These are phyloP conservation scores for Halictus rubicundus DNA, from an alignment of 1,140 invertebrate genomes.

Conservation along the genomic window DNA sequence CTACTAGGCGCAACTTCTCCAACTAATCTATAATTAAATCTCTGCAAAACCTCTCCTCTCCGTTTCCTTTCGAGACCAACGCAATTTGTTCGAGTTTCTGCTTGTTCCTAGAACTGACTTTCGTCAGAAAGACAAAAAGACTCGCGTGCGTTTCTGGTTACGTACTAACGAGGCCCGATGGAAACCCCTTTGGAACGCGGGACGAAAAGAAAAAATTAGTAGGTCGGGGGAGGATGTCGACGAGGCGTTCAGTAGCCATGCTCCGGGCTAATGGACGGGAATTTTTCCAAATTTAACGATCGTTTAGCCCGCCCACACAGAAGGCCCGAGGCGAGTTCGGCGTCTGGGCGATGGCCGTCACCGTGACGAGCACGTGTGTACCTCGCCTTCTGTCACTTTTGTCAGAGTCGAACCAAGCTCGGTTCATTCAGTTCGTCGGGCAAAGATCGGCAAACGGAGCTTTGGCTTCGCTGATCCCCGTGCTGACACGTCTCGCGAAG, in stretches of 20 bases:
- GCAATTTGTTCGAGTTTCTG: no score
- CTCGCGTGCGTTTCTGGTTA: conserved; percentile 1
- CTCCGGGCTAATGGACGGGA: conserved; percentile 53
- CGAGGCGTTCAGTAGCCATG: conserved; percentile 48
- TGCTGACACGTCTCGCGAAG: no score
- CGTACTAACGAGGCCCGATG: conserved; percentile 23
- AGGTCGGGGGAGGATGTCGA: conserved; percentile 19
- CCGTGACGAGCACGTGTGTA: conserved; percentile 80
- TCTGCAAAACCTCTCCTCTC: neutral
- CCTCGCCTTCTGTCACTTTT: conserved; percentile 75
- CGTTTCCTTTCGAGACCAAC: neutral
- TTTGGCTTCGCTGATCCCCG: neutral
- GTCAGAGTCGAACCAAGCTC: conserved; percentile 59
- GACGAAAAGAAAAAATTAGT: conserved; percentile 46
- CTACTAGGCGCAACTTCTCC: neutral
- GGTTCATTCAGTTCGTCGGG: conserved; percentile 60
- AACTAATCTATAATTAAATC: neutral
- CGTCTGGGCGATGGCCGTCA: conserved; percentile 78
- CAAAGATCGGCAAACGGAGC: conserved; percentile 58
- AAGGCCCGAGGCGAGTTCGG: conserved; percentile 65
- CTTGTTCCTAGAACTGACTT: neutral
- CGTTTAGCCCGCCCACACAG: conserved; percentile 76
- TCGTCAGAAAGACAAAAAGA: neutral
- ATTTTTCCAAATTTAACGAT: conserved; percentile 73
- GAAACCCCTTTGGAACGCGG: neutral